Evolutionary conservation across 2,797 vertebrate species (phyloP).

Genomic region (Pipistrellus pipistrellus): DNA sequence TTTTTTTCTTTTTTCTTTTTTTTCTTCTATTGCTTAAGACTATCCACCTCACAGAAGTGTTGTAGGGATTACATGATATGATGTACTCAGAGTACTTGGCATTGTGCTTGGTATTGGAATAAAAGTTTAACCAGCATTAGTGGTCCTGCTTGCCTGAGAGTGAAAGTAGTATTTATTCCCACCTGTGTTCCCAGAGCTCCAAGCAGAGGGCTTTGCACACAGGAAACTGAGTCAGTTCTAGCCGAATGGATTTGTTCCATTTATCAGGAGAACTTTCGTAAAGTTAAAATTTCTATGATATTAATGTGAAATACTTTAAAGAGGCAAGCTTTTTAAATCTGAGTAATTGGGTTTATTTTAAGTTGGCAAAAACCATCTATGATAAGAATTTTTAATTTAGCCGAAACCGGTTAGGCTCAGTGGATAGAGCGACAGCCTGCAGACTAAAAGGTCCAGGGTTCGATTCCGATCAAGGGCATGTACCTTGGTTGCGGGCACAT

Average conservation of each 20-base stretch:
- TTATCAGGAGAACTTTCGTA: slow-evolving; percentile 8
- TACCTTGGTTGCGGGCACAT: too few relatives aligned
- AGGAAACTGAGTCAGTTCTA: background rate
- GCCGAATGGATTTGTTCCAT: background rate
- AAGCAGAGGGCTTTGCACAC: background rate
- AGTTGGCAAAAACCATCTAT: background rate
- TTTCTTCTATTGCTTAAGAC: background rate
- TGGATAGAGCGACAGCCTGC: too few relatives aligned
- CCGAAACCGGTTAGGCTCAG: too few relatives aligned
- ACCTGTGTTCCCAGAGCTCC: background rate
- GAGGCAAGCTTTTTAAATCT: background rate
- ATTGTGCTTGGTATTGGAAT: background rate
- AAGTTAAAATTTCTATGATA: slow-evolving; percentile 51
- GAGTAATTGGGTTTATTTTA: slow-evolving; percentile 11
- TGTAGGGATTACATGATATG: background rate
- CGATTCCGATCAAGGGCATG: too few relatives aligned
- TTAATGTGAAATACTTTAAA: background rate
- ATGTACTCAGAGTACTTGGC: background rate
- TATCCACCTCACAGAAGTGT: background rate
- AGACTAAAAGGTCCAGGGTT: too few relatives aligned
- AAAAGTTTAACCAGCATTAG: background rate
- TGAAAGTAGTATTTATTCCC: background rate
- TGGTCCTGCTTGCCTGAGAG: background rate
- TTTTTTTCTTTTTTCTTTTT: background rate
- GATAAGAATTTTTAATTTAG: slow-evolving; percentile 60